phyloP scores from a whole-genome alignment of 1,140 invertebrate species.

The Phymorhynchus buccinoides region DNA sequence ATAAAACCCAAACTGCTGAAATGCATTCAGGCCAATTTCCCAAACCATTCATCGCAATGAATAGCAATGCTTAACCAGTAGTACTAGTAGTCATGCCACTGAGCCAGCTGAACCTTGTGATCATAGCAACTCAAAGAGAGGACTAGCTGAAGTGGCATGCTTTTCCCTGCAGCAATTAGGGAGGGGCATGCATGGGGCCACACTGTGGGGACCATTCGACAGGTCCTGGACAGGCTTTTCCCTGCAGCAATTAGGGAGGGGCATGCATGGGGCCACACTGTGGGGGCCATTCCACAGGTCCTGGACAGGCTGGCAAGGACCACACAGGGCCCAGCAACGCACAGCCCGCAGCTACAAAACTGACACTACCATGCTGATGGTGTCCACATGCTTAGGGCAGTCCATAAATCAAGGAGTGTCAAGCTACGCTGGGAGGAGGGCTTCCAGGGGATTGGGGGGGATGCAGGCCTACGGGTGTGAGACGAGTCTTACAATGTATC shows the following conservation, averaged over 20 bases:
- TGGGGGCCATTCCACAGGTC: background rate
- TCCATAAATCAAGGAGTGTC: slow-evolving; percentile 11
- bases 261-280: background rate
- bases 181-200: background rate
- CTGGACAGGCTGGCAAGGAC: background rate
- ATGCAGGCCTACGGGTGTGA: background rate
- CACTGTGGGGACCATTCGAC: background rate
- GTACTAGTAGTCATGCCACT: background rate
- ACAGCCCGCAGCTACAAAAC: background rate
- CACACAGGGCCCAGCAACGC: background rate
- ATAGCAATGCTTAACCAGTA: background rate
- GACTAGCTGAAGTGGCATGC: background rate
- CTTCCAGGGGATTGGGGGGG: background rate
- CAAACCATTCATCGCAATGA: no score
- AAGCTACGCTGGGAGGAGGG: no score
- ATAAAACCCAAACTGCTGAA: no score
- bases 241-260: background rate
- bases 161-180: background rate
- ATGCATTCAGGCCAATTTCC: no score
- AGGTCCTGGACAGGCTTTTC: background rate
- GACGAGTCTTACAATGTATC: slow-evolving; percentile 30
- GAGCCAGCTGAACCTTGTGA: background rate
- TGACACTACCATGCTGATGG: background rate
- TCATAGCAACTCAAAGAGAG: background rate
- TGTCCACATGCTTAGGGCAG: background rate